Conservation (phyloP, 2,113 vertebrate species). For the Halcyon malimbica region DNA sequence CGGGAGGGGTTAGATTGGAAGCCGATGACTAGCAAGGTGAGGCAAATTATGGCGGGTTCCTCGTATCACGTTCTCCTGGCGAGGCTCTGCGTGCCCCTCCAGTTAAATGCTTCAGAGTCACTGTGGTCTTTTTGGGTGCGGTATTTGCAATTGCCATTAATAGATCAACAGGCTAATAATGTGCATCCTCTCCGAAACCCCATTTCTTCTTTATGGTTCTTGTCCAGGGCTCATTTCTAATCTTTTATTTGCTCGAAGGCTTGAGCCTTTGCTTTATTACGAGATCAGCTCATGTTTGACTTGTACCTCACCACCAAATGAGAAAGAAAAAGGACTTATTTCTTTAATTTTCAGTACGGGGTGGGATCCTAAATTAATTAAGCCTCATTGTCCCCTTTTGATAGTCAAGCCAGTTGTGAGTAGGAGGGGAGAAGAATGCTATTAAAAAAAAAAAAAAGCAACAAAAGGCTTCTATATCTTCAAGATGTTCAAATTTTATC, state of each 20-base stretch:
- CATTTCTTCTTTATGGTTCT: background rate
- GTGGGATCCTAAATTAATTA: background rate
- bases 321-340: background rate
- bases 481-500: constrained; percentile 36
- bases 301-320: background rate
- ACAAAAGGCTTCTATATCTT: background rate
- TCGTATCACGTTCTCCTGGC: background rate
- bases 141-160: constrained; percentile 32
- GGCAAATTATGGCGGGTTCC: background rate
- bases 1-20: constrained; percentile 15
- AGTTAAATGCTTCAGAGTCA: background rate
- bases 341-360: background rate
- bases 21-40: constrained; percentile 6
- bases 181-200: background rate
- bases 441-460: background rate
- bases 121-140: background rate
- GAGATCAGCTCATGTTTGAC: background rate
- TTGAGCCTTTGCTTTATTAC: background rate
- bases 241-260: background rate
- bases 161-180: background rate
- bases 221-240: background rate
- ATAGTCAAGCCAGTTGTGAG: background rate
- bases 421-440: background rate
- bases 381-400: background rate
- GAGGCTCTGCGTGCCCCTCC: background rate